These are phyloP conservation scores for Macroramphosus scolopax DNA, from an alignment of 2,797 vertebrate genomes.

Conservation along the genomic window DNA sequence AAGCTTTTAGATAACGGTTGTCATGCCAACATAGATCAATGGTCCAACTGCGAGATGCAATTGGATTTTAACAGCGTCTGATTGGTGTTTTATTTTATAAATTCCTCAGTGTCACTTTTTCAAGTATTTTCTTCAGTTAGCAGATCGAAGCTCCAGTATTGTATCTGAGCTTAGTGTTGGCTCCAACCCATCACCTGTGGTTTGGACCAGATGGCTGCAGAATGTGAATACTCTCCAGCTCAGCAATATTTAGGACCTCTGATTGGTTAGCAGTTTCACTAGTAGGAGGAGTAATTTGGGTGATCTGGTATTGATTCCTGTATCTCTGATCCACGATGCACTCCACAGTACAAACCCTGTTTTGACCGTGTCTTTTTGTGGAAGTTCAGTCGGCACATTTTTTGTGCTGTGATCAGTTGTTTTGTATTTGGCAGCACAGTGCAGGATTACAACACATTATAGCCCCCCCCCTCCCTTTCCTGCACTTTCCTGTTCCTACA, in stretches of 20 bases:
- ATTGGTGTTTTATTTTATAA: no score
- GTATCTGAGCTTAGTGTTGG: conserved; percentile 51
- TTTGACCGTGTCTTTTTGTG: conserved; percentile 30
- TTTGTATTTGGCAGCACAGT: conserved; percentile 72
- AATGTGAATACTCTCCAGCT: conserved; percentile 47
- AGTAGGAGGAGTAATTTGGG: conserved; percentile 35
- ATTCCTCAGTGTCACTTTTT: background rate
- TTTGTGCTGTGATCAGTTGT: conserved; percentile 32
- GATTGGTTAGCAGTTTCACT: conserved; percentile 49
- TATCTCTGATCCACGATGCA: conserved; percentile 4
- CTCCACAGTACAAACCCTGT: conserved; percentile 3
- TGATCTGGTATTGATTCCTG: conserved; percentile 11
- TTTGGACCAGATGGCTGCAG: conserved; percentile 72
- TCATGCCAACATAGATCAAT: background rate
- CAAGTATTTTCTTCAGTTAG: conserved; percentile 21
- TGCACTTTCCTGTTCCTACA: conserved; percentile 32
- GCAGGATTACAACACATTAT: conserved; percentile 59
- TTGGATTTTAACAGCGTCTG: conserved; percentile 8
- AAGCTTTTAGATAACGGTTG: conserved; percentile 1
- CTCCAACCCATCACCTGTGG: conserved; percentile 55
- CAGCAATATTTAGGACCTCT: conserved; percentile 49
- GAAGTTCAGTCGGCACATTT: conserved; percentile 20
- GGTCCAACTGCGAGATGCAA: background rate
- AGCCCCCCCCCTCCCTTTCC: conserved; percentile 9
- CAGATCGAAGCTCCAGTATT: conserved; percentile 4